Base-by-base conservation (phyloP, 2,888 invertebrate species). In the Acanthosoma haemorrhoidale region DNA sequence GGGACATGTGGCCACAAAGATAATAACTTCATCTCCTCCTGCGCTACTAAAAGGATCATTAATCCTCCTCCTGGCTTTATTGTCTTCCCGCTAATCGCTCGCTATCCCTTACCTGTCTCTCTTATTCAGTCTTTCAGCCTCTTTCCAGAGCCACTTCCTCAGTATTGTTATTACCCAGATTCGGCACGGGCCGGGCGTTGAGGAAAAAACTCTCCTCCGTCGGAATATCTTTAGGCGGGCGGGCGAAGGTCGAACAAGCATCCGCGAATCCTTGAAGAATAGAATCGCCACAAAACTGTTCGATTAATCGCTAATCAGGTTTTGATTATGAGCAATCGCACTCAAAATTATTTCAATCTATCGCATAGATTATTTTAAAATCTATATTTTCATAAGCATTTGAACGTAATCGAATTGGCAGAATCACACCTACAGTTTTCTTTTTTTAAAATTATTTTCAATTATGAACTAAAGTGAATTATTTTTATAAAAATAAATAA, bases 141-240 rank as follows among this genome's bases (percentile, higher is more conserved):
- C 64, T 41, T 25, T 41, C 31, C n/a, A 16, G 21, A 34, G 11
- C 21, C 6, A 57, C 67, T 67, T 67, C 67, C 67, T 67, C 57
- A 67, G 51, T 67, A 51, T 43, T 67, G 67, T 67, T 57, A 43
- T 67, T 67, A 67, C 18, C 57, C 29, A 34, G 67, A 67, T 67
- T 67, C 67, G 51, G 34, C 67, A 67, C 67, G 67, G 67, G n/a
- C 11, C 15, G 32, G 32, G 11, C 64, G 18, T 15, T n/a, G n/a
- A n/a, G n/a, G n/a, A n/a, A 41, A 41, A 41, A 41, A 41, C 41
- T 16, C 41, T 13, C 41, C 15, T 15, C 57, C 57, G 57, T 36
- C 36, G 36, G 8, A 36, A 8, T 36, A 36, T 36, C 13, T 13
- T 13, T 13, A 36, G 13, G 13, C 36, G 8, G 8, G 8, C 36